Evolutionary conservation across 2,797 vertebrate genomes (phyloP), one percentile per base, ranked within the genome.

Genomic region (Acipenser transmontanus): DNA sequence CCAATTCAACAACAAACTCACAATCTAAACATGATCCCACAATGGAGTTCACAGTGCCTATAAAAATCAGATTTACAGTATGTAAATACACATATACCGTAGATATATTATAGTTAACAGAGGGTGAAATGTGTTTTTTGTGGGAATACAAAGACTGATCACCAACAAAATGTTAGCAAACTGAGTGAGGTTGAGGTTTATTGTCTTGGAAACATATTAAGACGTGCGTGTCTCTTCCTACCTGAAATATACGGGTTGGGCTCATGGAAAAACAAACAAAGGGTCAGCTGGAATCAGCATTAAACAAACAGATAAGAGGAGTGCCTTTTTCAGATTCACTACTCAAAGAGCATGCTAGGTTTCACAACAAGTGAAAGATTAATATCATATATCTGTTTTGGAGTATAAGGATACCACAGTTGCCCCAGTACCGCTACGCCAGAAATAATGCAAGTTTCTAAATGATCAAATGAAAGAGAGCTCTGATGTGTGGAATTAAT

Each of bases 101-200:
- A 34, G 6, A 57, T 57, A 13, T n/a, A 57, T 57, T 57, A 34
- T 60, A 54, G 52, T 72, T 52, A 20, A 49, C 34, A 13, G 49
- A 57, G 69, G n/a, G 9, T 57, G 61, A 50, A 72, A 20, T 65
- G 66, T 11, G 63, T 59, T 73, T 72, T 57, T 50, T 60, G 9
- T n/a, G 65, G 61, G 14, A 57, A 63, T 7, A 73, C 70, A 75
- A 71, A 78, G 70, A 51, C 72, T 72, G 64, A 71, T 64, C 66
- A 66, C 1, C 51, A 4, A 9, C 70, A 77, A 81, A 81, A 84
- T 85, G 80, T 87, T 81, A 78, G 76, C 75, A 68, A 57, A 72
- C 48, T 63, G 63, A 64, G 72, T 68, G 49, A 14, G 64, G 60
- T 13, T 6, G 54, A 68, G 61, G 68, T 70, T 17, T 8, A 74